A percentile compares a stretch with the other conserved stretches of the same genome.
These are phyloP conservation scores for Cheilosia pagana DNA, from an alignment of 2,888 invertebrate genomes.

Conservation along the genomic window DNA sequence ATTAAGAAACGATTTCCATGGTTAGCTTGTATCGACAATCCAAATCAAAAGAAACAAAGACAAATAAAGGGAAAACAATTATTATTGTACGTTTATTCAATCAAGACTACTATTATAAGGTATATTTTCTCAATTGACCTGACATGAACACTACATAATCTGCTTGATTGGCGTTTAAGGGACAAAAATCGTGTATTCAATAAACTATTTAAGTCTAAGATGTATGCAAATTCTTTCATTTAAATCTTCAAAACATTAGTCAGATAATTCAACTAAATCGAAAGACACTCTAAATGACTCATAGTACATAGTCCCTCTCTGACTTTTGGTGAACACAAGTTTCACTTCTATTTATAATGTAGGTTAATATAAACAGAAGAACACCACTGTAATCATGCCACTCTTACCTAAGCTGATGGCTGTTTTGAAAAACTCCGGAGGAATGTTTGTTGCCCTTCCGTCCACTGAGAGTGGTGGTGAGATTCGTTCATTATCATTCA, in stretches of 20 bases:
- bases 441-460: conserved; percentile 88
- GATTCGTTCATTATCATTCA: conserved; percentile 83
- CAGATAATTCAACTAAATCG: neutral
- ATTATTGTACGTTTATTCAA: conserved; percentile 15
- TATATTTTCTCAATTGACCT: conserved; percentile 13
- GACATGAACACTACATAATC: no score
- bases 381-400: neutral
- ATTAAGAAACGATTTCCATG: conserved; percentile 31
- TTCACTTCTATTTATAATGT: conserved; percentile 56
- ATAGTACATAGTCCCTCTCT: neutral
- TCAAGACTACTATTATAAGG: conserved; percentile 16
- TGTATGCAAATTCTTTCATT: neutral
- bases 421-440: conserved; percentile 95
- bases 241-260: neutral
- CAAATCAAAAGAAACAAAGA: conserved; percentile 13
- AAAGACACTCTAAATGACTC: conserved; percentile 19
- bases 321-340: conserved; percentile 17
- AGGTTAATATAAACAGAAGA: conserved; percentile 22
- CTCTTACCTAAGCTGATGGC: conserved; percentile 90
- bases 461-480: conserved; percentile 85
- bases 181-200: neutral
- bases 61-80: conserved; percentile 16
- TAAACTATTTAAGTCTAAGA: neutral
- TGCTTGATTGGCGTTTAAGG: conserved; percentile 32
- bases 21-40: conserved; percentile 36